phyloP scores from a whole-genome alignment of 37 sponge, comb jelly and placozoan genomes.

The Cliona cf. orientalis region DNA sequence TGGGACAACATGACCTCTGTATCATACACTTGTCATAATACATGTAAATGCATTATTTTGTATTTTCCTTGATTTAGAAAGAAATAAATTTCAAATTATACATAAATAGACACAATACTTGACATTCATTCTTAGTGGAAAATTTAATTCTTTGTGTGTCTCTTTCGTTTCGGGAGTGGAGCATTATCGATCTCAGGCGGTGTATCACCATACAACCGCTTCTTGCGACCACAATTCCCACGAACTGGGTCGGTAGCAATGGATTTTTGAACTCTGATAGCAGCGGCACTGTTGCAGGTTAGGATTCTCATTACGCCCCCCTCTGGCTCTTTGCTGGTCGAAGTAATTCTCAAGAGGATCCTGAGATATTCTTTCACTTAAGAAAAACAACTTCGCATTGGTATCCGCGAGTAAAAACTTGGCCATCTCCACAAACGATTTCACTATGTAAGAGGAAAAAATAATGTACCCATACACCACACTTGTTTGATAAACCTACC shows the following conservation, averaged over 20 bases:
- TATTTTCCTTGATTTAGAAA: too few relatives aligned
- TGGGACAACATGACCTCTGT: neutral
- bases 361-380: constrained; percentile 26
- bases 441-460: neutral
- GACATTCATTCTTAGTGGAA: neutral
- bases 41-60: too few relatives aligned
- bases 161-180: constrained; percentile 15
- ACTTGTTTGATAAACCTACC: constrained; percentile 12
- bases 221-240: constrained; percentile 20
- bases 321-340: constrained; percentile 29
- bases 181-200: constrained; percentile 1
- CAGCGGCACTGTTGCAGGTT: constrained; percentile 40
- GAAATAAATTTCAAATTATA: neutral
- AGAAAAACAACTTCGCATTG: neutral
- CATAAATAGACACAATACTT: neutral
- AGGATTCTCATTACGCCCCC: constrained; percentile 38
- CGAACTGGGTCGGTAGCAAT: constrained; percentile 11
- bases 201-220: neutral
- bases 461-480: neutral
- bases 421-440: constrained; percentile 20
- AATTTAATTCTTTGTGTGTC: neutral
- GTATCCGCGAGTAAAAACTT: neutral
- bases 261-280: constrained; percentile 18
- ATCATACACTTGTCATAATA: too few relatives aligned
- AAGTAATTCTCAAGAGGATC: constrained; percentile 34